Conservation (phyloP, 2,888 invertebrate genomes). For the Masnerella sp. region DNA sequence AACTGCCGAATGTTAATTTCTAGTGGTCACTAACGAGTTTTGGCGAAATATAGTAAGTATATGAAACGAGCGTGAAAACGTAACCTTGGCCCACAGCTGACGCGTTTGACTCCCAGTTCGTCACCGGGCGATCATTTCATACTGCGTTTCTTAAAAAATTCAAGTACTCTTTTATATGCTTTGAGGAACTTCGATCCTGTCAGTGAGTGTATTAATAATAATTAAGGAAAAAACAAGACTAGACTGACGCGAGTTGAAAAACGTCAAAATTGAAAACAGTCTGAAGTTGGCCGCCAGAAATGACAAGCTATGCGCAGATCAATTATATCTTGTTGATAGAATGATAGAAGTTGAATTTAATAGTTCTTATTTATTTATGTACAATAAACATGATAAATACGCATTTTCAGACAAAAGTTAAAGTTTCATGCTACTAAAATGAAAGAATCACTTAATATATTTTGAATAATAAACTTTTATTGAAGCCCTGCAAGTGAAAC, state of each 20-base stretch:
- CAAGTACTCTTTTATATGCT: neutral
- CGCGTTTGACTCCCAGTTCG: neutral
- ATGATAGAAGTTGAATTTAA: no score
- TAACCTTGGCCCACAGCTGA: conserved; percentile 46
- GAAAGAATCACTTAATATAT: no score
- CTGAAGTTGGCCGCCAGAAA: conserved; percentile 18
- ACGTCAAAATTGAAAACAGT: conserved; percentile 32
- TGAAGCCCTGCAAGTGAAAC: no score
- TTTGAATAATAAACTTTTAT: no score
- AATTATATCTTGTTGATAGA: no score
- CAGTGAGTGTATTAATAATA: no score
- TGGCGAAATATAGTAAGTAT: conserved; percentile 33
- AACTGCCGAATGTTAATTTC: conserved; percentile 40
- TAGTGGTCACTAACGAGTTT: conserved; percentile 19
- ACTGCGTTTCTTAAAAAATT: neutral
- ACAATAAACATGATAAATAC: no score
- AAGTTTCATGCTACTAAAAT: no score
- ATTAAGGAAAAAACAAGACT: no score
- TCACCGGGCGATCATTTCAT: neutral
- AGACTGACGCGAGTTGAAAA: conserved; percentile 19
- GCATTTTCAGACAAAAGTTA: no score
- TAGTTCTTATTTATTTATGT: neutral
- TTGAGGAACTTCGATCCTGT: no score
- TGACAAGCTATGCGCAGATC: neutral
- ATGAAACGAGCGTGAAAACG: conserved; percentile 1